These are phyloP conservation scores for Dipodomys merriami DNA, from an alignment of 2,113 vertebrate genomes.

Conservation along the genomic window DNA sequence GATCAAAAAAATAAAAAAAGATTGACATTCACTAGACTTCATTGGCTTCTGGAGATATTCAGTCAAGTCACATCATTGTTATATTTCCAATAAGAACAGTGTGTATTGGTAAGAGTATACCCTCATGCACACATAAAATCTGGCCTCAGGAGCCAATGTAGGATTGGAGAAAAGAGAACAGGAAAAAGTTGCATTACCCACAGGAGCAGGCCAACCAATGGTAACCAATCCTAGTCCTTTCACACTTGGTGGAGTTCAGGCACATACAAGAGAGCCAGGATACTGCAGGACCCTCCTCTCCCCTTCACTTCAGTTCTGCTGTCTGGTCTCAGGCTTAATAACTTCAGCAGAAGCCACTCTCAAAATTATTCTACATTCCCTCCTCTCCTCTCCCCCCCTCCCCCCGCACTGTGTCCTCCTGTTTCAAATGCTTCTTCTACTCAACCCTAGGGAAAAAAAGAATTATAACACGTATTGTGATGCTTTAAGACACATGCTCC, in stretches of 20 bases:
- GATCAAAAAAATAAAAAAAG: background rate
- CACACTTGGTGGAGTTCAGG: background rate
- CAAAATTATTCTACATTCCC: background rate
- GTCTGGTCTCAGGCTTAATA: background rate
- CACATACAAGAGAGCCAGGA: background rate
- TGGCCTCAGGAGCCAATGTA: background rate
- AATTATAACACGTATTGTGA: background rate
- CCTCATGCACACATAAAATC: background rate
- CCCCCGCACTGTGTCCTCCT: background rate
- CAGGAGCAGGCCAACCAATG: background rate
- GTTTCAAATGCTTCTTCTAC: background rate
- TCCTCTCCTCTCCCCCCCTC: background rate
- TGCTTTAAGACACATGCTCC: background rate
- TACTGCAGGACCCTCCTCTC: background rate
- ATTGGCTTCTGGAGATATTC: background rate
- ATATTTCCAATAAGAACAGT: background rate
- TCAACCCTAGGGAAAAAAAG: background rate
- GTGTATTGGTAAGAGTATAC: background rate
- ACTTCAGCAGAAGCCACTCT: background rate
- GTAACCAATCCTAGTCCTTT: background rate
- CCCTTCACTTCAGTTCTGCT: background rate
- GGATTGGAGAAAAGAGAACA: background rate
- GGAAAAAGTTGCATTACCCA: background rate
- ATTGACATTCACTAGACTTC: background rate
- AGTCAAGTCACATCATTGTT: background rate